Evolutionary conservation across 2,888 invertebrate species (phyloP), one percentile per base, ranked within the genome.

Genomic region (Thelaira solivaga): DNA sequence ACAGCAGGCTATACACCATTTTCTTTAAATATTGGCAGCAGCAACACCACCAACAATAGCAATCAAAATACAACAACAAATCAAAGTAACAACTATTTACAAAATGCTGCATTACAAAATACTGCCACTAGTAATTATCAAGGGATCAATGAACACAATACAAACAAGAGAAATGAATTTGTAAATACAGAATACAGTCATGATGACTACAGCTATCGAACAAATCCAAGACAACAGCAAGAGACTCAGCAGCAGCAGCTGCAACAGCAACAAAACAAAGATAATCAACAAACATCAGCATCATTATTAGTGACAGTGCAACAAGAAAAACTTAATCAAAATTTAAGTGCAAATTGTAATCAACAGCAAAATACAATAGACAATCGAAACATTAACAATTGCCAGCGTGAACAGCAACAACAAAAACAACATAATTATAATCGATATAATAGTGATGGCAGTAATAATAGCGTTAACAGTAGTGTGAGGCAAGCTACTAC

Each of bases 311-410:
- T 71, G 72, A 55, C 79, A 43, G 76, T 49, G 39, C 57, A 61
- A 64, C 81, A 78, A 47, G 80, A 75, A 62, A 77, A 80, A 47
- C 76, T 47, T 61, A 67, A 62, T 43, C 76, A 67, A 73, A 36
- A 57, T 73, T 36, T 77, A 77, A 81, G 73, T 76, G 68, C 64
- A 80, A 80, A 81, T 73, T 81, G 80, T 57, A 82, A 82, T 81
- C 82, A 81, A 73, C 82, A 77, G 45, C 82, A 81, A 61, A 81
- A 81, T 77, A 47, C 62, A 47, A 59, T 62, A 67, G 77, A 82
- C 80, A 65, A 80, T 80, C 55, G 80, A 65, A 31, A 76, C 73
- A 68, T 73, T 76, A 29, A 68, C 77, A 67, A 49, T 11, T 34
- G 64, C 36, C 69, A 36, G 20, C 71, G 41, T 16, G 57, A 22